phyloP scores from a whole-genome alignment of 92 coral and sea anemone species.

The Porites cylindrica region DNA sequence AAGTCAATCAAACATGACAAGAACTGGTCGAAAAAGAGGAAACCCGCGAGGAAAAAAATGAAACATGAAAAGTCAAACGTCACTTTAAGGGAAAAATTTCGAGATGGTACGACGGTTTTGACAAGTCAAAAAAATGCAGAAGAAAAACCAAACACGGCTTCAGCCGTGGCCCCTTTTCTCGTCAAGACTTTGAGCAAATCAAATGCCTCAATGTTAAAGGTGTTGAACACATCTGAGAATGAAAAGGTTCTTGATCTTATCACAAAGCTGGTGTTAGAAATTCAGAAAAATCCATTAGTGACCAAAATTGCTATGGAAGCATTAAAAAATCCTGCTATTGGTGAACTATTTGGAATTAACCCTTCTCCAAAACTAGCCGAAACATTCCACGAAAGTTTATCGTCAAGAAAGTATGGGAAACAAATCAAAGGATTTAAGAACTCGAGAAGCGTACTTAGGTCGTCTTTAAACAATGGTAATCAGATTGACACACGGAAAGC shows the following conservation, averaged over 20 bases:
- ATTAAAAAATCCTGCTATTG: constrained; percentile 58
- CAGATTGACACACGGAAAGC: not conserved
- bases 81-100: not conserved
- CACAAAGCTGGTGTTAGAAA: constrained; percentile 49
- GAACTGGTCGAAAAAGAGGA: not conserved
- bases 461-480: not conserved
- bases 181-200: not conserved
- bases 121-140: not conserved
- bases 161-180: not conserved
- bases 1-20: not conserved
- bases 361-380: not conserved
- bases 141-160: not conserved
- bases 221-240: not conserved
- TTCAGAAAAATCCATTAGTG: constrained; percentile 54
- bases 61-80: not conserved
- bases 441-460: not conserved
- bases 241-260: constrained; percentile 25
- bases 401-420: not conserved
- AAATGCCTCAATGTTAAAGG: not conserved
- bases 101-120: not conserved
- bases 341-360: constrained; percentile 54
- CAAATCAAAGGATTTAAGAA: not conserved
- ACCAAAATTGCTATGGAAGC: constrained; percentile 69
- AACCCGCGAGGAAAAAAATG: not conserved
- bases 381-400: not conserved